These are phyloP conservation scores for Lochmaea crataegi DNA, from an alignment of 2,888 invertebrate genomes.

Conservation along the genomic window DNA sequence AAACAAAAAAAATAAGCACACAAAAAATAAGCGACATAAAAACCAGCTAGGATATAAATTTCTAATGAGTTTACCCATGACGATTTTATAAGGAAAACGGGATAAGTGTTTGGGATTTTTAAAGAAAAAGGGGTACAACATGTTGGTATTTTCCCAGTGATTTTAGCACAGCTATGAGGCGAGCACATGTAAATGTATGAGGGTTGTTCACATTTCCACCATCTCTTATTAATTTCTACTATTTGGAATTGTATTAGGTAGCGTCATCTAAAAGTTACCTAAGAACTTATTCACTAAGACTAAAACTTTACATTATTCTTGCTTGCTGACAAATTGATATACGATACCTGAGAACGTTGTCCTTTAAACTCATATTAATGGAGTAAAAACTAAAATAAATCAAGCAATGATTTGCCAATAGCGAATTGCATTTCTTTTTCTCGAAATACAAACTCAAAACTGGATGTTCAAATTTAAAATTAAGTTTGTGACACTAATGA, in stretches of 20 bases:
- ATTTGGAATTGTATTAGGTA: neutral
- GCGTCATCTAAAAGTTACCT: neutral
- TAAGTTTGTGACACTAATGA: no score
- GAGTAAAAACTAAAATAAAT: no score
- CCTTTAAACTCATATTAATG: no score
- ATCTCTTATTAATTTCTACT: neutral
- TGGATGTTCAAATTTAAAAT: no score
- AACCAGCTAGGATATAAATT: slow-evolving; percentile 52
- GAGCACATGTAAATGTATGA: slow-evolving; percentile 63
- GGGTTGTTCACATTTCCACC: slow-evolving; percentile 17
- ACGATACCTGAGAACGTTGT: neutral
- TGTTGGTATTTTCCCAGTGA: slow-evolving; percentile 55
- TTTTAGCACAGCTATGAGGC: slow-evolving; percentile 65
- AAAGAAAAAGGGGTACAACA: slow-evolving; percentile 41
- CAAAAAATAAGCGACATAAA: slow-evolving; percentile 52
- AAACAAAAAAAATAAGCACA: slow-evolving; percentile 49
- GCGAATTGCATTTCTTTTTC: no score
- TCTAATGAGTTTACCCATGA: slow-evolving; percentile 52
- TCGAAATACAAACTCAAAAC: no score
- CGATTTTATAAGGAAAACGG: slow-evolving; percentile 49
- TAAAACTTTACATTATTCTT: neutral
- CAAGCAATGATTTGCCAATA: no score
- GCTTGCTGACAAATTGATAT: neutral
- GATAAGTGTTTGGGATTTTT: slow-evolving; percentile 42
- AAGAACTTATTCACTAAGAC: neutral